Evolutionary conservation across 2,797 vertebrate genomes (phyloP), one percentile per base, ranked within the genome.

Genomic region (Chloroceryle amazona): DNA sequence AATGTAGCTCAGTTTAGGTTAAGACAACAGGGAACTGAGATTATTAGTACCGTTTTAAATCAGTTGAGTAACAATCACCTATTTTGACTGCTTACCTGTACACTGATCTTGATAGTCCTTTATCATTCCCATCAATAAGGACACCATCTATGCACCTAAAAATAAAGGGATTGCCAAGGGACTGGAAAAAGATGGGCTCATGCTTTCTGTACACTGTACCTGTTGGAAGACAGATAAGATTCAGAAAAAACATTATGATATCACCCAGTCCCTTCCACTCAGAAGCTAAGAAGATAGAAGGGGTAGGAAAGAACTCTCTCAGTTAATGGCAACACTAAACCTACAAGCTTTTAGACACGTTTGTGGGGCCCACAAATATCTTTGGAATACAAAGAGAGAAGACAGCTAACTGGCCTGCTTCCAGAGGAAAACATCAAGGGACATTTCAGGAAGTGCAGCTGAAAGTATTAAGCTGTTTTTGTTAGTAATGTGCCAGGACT

Each of bases 121-220:
- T 99, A 95, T 99, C 99, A 6, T 99, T 99, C 18, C 99, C 99
- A 97, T 99, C 99, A 94, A 99, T 98, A 94, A 99, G 96, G 58
- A 99, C 62, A 2, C 99, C 98, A 93, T 99, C 99, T 54, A 99
- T 98, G 85, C 99, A 99, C 90, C 99, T 98, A 94, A 99, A 99
- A 82, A 99, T 98, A 98, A 99, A 99, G 3, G 99, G 98, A 96
- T 99, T 99, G 95, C 98, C 97, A 94, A 99, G 98, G 52, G 99
- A 99, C 98, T 99, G 99, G 95, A 99, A 99, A 85, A 99, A 98
- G 94, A 99, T 98, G 7, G 99, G 99, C 90, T 99, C 99, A 52
- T 99, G 98, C 17, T 98, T 97, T 97, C 99, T 99, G 97, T 99
- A 99, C 19, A 99, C 86, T 31, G 99, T 99, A 41, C 99, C 99